A percentile compares a stretch with the other conserved stretches of the same genome.
Evolutionary conservation across 2,888 invertebrate species (phyloP).

Genomic region (Busseola fusca): DNA sequence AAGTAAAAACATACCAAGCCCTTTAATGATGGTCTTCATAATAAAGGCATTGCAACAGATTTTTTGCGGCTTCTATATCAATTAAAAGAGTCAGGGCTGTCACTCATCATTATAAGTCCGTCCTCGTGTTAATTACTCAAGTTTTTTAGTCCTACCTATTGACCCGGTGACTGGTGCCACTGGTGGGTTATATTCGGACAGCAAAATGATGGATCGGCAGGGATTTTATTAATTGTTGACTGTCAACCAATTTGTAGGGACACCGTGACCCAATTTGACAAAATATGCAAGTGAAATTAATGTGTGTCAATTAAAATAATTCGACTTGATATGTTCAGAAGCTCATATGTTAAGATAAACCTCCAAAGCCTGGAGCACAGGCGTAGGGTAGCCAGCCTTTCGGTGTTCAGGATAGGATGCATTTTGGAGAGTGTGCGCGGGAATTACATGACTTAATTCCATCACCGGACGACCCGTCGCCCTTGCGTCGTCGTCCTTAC

Average conservation of each 20-base stretch:
- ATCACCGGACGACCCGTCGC: too few relatives aligned
- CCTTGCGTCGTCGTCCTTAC: too few relatives aligned
- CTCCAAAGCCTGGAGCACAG: too few relatives aligned
- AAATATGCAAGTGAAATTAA: background rate
- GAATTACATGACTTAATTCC: too few relatives aligned
- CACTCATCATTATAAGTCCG: slow-evolving; percentile 49
- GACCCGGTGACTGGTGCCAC: slow-evolving; percentile 20
- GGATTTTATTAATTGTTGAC: slow-evolving; percentile 33
- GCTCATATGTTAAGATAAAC: too few relatives aligned
- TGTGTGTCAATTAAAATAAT: background rate
- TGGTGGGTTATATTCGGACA: background rate
- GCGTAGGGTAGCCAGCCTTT: too few relatives aligned
- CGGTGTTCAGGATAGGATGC: too few relatives aligned
- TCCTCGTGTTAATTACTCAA: slow-evolving; percentile 56
- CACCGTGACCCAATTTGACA: slow-evolving; percentile 21
- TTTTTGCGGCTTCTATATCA: slow-evolving; percentile 54
- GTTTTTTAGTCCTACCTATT: slow-evolving; percentile 35
- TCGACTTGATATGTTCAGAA: background rate
- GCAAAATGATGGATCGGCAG: slow-evolving; percentile 2
- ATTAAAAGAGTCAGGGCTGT: slow-evolving; percentile 53
- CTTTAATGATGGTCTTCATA: slow-evolving; percentile 26
- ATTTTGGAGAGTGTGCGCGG: too few relatives aligned
- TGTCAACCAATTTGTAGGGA: slow-evolving; percentile 14
- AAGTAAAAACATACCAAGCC: slow-evolving; percentile 33
- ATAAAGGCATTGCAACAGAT: slow-evolving; percentile 41